Percentiles rank a stretch among this genome's conserved stretches.
These are phyloP conservation scores for Chironomus riparius DNA, from an alignment of 2,888 invertebrate species.

Conservation along the genomic window DNA sequence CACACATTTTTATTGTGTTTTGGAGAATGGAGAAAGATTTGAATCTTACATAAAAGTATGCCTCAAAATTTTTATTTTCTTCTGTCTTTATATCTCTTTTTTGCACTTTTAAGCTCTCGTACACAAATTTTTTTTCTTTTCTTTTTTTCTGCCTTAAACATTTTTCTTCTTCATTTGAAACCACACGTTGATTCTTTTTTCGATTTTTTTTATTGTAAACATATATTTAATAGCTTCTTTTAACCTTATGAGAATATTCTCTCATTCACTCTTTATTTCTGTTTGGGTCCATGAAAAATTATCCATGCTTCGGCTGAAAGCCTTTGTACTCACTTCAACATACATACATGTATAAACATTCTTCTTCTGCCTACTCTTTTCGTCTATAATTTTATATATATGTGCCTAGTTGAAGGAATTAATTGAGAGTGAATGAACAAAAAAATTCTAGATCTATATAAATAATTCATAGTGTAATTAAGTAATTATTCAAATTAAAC, in stretches of 20 bases:
- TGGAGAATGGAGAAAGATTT: too few species aligned
- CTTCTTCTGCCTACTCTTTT: background rate
- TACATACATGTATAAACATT: background rate
- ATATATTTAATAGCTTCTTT: slow-evolving; percentile 1
- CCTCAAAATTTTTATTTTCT: background rate
- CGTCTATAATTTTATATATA: background rate
- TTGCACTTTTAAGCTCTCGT: background rate
- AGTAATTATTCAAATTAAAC: slow-evolving; percentile 26
- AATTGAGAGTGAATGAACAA: background rate
- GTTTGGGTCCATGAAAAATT: slow-evolving; percentile 8
- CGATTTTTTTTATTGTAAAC: background rate
- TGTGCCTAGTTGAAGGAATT: background rate
- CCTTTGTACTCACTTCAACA: background rate
- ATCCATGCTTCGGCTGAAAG: background rate
- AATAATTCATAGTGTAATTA: slow-evolving; percentile 25
- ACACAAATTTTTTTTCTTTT: background rate
- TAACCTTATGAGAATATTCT: background rate
- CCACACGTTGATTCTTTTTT: slow-evolving; percentile 3
- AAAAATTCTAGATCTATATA: background rate
- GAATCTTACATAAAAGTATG: too few species aligned
- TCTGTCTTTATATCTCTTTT: background rate
- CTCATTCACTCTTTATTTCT: background rate
- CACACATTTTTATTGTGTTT: too few species aligned
- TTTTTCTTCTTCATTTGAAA: background rate
- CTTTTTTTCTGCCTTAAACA: background rate